Conservation (phyloP, 2,888 invertebrate genomes). For the Uropetala carovei region DNA sequence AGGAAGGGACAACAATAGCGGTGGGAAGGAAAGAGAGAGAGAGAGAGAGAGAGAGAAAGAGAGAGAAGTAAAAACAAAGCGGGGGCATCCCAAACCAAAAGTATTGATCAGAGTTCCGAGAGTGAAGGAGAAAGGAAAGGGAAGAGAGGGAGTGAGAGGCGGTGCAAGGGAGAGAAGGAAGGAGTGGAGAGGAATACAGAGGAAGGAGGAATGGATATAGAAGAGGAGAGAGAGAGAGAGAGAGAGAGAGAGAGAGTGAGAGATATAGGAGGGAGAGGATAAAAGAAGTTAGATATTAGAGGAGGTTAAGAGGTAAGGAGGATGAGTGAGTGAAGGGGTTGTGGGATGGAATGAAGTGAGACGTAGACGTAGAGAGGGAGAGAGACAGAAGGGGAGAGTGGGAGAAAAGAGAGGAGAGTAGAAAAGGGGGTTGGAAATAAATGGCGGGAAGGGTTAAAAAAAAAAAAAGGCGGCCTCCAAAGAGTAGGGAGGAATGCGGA, state of each 20-base stretch:
- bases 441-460: background rate
- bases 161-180: background rate
- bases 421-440: background rate
- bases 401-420: no score
- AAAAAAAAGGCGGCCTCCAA: background rate
- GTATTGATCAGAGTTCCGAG: conserved; percentile 13
- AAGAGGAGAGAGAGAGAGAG: background rate
- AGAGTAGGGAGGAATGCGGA: background rate
- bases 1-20: conserved; percentile 30
- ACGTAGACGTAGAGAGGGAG: background rate
- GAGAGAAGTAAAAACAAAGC: conserved; percentile 18
- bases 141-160: background rate
- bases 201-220: background rate
- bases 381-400: background rate
- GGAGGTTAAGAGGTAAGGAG: background rate
- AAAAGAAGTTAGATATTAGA: background rate
- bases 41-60: background rate
- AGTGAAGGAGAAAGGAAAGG: background rate
- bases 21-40: background rate
- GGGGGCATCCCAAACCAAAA: conserved; percentile 27
- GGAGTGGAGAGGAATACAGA: background rate
- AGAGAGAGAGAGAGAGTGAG: background rate
- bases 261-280: background rate
- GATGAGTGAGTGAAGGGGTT: background rate
- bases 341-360: background rate